A percentile compares a stretch with the other conserved stretches of the same genome.
phyloP scores from a whole-genome alignment of 2,113 vertebrate genomes.

The Nanorana parkeri region DNA sequence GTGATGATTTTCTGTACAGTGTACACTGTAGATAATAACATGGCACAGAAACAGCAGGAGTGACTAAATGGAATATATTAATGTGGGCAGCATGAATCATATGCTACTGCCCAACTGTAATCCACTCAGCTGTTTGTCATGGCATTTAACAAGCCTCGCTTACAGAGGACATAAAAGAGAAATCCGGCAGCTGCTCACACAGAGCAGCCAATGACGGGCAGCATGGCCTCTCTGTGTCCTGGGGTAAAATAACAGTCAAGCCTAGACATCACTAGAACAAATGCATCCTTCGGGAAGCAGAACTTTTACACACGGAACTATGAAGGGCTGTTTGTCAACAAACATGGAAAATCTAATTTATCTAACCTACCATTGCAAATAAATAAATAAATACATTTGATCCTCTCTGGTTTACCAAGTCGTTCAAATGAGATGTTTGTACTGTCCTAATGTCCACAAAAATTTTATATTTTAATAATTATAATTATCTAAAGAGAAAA shows the following conservation, averaged over 20 bases:
- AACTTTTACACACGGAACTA: background rate
- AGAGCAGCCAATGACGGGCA: background rate
- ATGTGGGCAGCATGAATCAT: constrained; percentile 44
- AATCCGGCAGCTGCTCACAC: constrained; percentile 9
- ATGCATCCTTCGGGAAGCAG: background rate
- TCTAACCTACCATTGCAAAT: no score
- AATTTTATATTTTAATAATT: no score
- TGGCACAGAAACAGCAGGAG: background rate
- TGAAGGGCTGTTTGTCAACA: no score
- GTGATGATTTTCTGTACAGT: no score
- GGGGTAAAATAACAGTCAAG: background rate
- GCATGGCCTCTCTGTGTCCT: constrained; percentile 3
- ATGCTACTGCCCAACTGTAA: constrained; percentile 20
- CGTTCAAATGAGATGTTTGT: no score
- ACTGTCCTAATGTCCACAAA: no score
- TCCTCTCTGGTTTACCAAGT: no score
- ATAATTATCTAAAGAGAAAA: no score
- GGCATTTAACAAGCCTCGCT: constrained; percentile 16
- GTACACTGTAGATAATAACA: no score
- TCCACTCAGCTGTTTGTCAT: background rate
- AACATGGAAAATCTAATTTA: no score
- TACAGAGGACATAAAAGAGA: background rate
- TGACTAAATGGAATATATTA: background rate
- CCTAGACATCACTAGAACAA: background rate
- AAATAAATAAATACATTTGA: no score